Evolutionary conservation across 2,113 vertebrate species (phyloP).

Genomic region (Halcyon malimbica): DNA sequence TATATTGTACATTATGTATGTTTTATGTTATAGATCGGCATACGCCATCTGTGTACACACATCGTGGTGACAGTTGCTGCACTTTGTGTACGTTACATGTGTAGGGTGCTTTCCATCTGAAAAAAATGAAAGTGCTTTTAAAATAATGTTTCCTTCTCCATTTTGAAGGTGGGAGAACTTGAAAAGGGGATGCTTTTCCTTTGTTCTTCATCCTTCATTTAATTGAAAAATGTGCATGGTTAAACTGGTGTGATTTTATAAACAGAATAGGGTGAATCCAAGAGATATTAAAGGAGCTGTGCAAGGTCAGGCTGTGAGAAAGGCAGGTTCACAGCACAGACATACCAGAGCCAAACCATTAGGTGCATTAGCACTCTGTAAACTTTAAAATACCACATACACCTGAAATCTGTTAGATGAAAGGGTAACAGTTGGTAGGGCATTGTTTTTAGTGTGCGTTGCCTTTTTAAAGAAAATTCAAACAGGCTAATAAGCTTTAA

Average conservation of each 20-base stretch:
- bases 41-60: neutral
- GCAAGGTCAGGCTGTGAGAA: neutral
- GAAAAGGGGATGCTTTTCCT: neutral
- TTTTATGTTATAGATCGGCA: neutral
- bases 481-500: neutral
- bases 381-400: neutral
- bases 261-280: neutral
- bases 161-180: neutral
- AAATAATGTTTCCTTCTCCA: neutral
- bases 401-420: conserved; percentile 29
- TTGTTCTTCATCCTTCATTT: neutral
- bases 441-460: neutral
- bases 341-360: neutral
- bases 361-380: neutral
- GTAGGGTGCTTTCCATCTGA: neutral
- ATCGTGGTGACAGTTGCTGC: neutral
- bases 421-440: neutral
- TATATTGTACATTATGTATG: neutral
- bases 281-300: neutral
- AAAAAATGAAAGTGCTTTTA: neutral
- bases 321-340: neutral
- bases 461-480: neutral
- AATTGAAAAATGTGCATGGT: neutral
- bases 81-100: neutral
- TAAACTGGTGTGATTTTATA: neutral